Conservation (phyloP, 1,140 invertebrate genomes). For the Melipona quadrifasciata region DNA sequence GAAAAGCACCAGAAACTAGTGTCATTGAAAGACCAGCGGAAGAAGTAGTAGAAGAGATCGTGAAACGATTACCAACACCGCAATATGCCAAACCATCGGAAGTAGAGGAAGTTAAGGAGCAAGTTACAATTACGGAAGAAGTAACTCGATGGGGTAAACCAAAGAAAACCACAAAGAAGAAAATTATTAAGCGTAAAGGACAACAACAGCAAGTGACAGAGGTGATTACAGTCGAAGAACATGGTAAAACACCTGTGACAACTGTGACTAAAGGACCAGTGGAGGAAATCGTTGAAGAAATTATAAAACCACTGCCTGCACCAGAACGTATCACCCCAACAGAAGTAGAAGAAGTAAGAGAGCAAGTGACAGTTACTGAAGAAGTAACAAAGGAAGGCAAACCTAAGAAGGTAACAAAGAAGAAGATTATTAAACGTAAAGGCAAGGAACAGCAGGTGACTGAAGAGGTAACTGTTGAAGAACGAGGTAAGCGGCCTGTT, state of each 20-base stretch:
- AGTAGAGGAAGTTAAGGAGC: constrained; percentile 69
- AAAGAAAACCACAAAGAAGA: constrained; percentile 71
- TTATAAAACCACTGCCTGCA: constrained; percentile 23
- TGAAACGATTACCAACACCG: constrained; percentile 41
- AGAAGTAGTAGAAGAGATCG: constrained; percentile 47
- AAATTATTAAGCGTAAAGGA: constrained; percentile 67
- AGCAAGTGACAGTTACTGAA: constrained; percentile 73
- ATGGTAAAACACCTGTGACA: neutral
- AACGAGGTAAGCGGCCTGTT: constrained; percentile 30
- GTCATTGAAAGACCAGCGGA: constrained; percentile 67
- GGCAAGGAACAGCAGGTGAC: constrained; percentile 72
- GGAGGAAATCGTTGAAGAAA: constrained; percentile 61
- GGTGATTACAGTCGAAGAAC: no score
- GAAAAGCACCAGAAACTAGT: constrained; percentile 26
- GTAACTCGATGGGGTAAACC: constrained; percentile 76
- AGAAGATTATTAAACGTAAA: constrained; percentile 73
- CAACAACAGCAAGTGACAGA: neutral
- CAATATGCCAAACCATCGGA: constrained; percentile 61
- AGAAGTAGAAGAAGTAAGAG: constrained; percentile 57
- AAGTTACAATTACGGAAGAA: constrained; percentile 71
- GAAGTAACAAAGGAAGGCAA: constrained; percentile 65
- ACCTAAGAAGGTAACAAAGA: constrained; percentile 72
- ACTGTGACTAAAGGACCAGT: constrained; percentile 63
- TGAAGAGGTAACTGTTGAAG: constrained; percentile 72
- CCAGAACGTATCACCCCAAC: constrained; percentile 5